Conservation (phyloP, 2,797 vertebrate species). For the Enteromius fasciolatus region DNA sequence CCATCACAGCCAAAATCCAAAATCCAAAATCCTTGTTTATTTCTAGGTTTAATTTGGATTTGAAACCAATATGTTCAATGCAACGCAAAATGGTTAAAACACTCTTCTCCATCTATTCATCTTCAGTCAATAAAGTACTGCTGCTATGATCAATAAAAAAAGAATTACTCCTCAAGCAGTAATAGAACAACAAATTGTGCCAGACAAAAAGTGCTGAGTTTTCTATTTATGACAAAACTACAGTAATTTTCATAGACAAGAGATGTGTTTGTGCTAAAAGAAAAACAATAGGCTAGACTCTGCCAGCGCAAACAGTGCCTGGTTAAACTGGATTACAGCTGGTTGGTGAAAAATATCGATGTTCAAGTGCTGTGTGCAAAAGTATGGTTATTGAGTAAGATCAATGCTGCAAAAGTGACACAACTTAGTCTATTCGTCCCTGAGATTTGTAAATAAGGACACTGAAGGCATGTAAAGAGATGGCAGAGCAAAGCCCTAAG, state of each 20-base stretch:
- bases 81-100: not conserved
- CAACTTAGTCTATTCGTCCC: not conserved
- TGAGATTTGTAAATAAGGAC: not conserved
- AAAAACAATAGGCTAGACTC: not conserved
- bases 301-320: not conserved
- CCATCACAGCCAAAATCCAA: not conserved
- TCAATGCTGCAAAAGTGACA: not conserved
- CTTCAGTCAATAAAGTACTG: not conserved
- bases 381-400: not conserved
- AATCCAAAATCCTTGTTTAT: not conserved
- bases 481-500: constrained; percentile 27
- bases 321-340: not conserved
- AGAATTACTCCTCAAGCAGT: not conserved
- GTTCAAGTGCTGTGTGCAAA: not conserved
- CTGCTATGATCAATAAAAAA: not conserved
- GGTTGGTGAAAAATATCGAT: not conserved
- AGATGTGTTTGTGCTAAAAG: not conserved
- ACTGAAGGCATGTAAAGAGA: constrained; percentile 16
- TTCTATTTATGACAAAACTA: not conserved
- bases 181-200: constrained; percentile 2
- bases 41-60: not conserved
- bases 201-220: not conserved
- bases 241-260: not conserved
- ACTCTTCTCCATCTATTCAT: not conserved
- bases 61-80: not conserved